These are phyloP conservation scores for Hydrozoanthus tunicans DNA, from an alignment of 64 coral and sea anemone species.

Conservation along the genomic window DNA sequence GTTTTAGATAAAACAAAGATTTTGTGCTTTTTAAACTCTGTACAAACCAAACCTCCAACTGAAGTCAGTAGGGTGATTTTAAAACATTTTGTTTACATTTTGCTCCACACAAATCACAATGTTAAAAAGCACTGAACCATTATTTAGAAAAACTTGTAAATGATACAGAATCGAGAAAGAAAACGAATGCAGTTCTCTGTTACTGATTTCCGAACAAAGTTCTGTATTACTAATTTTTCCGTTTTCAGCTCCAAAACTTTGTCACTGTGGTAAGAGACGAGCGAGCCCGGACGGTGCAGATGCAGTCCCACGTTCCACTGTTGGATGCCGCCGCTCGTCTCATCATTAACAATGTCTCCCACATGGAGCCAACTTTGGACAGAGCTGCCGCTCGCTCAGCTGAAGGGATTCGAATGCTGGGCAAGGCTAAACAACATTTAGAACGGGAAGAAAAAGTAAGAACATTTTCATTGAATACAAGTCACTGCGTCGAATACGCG, in stretches of 20 bases:
- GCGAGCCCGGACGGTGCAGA: background rate
- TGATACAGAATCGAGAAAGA: background rate
- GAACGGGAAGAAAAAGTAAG: conserved; percentile 18
- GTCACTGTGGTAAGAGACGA: background rate
- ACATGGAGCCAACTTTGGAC: conserved; percentile 1
- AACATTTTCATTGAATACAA: background rate
- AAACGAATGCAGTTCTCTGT: background rate
- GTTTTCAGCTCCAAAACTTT: conserved; percentile 34
- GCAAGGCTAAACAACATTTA: background rate
- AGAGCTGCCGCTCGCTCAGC: background rate
- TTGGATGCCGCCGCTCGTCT: background rate
- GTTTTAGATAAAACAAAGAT: too few relatives aligned
- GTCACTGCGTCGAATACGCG: too few relatives aligned
- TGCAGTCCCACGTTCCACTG: background rate
- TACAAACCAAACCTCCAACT: too few relatives aligned
- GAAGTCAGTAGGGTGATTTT: too few relatives aligned
- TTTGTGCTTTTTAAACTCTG: too few relatives aligned
- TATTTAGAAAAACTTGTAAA: too few relatives aligned
- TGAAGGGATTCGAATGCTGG: background rate
- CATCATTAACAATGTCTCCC: conserved; percentile 1
- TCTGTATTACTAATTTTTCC: background rate
- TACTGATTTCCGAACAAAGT: background rate
- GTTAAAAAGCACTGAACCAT: too few relatives aligned
- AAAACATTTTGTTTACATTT: too few relatives aligned
- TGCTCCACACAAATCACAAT: too few relatives aligned